Conservation (phyloP, 2,797 vertebrate species). For the Crax fasciolata region DNA sequence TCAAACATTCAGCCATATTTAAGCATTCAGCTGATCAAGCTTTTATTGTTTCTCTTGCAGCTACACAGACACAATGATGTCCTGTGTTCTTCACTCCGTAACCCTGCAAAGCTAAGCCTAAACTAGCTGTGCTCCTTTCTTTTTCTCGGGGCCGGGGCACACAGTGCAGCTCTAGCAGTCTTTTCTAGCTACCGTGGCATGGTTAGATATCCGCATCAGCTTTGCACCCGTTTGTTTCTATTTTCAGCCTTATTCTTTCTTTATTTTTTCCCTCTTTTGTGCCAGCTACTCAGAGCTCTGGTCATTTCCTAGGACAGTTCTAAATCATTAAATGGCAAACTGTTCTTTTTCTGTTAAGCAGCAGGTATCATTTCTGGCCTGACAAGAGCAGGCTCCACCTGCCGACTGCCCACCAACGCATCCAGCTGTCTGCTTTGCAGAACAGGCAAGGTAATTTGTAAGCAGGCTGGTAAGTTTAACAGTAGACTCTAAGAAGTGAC, state of each 20-base stretch:
- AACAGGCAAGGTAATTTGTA: conserved; percentile 83
- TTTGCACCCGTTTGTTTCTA: conserved; percentile 33
- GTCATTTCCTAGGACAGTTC: conserved; percentile 72
- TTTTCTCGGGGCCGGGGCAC: not conserved
- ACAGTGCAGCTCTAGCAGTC: not conserved
- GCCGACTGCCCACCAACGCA: conserved; percentile 79
- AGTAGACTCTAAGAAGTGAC: conserved; percentile 82
- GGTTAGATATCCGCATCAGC: not conserved
- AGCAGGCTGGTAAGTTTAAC: conserved; percentile 85
- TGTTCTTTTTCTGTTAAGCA: conserved; percentile 81
- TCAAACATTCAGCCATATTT: conserved; percentile 94
- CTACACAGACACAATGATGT: conserved; percentile 83
- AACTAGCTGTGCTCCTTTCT: not conserved
- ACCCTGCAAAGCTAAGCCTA: conserved; percentile 71
- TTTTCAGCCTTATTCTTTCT: not conserved
- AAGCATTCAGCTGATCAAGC: conserved; percentile 90
- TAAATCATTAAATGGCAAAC: conserved; percentile 78
- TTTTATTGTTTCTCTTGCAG: conserved; percentile 88
- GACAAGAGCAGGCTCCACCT: conserved; percentile 82
- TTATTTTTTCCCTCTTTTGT: not conserved
- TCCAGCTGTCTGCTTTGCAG: conserved; percentile 83
- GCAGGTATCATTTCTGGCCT: conserved; percentile 83
- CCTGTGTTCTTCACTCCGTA: conserved; percentile 75
- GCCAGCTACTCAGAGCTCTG: conserved; percentile 23
- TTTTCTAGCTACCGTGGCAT: not conserved